Evolutionary conservation across 2,888 invertebrate genomes (phyloP), one percentile per base, ranked within the genome.

Genomic region (Imbricaverruca yamaguchii): DNA sequence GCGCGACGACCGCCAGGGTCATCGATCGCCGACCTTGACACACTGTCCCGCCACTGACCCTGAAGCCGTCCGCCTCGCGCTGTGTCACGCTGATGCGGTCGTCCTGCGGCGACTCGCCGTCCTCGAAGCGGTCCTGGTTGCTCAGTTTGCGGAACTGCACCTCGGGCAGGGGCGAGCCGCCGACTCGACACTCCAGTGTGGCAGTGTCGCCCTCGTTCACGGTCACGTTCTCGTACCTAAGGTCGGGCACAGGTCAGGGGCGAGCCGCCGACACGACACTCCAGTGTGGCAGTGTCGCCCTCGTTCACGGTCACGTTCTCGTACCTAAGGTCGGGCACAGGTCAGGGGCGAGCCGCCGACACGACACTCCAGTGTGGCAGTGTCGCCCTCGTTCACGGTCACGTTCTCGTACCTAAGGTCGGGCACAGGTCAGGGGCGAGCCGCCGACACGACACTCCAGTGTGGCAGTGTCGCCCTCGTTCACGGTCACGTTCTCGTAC

Each of bases 111-210:
- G 74, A 12, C 0, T 86, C 83, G 53, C 94, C 94, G 80, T 89
- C 88, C 4, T 89, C 87, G 86, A 91, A 94, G 13, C 91, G 90
- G 83, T 91, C 91, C 9, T 88, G 87, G 79, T 89, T 90, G 83
- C 93, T 92, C 85, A 92, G 90, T 87, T 94, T 94, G 81, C 92
- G 90, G 88, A 96, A 95, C n/a, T 90, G 90, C 74, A 96, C 91
- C 69, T 86, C 85, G 0, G 96, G 96, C 18, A 92, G 90, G 0
- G 96, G 96, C 83, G 93, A 90, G 9, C 96, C 96, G 61, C 91
- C 91, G 0, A 94, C 92, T 85, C 92, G 92, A 77, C 84, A 85
- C 56, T 91, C 90, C 39, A 95, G 88, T 85, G 90, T 90, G 0
- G 91, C 91, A 85, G 92, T 91, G 74, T 89, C 89, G 78, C 89